phyloP scores from a whole-genome alignment of 2,888 invertebrate species.

The Schrankia costaestrigalis region DNA sequence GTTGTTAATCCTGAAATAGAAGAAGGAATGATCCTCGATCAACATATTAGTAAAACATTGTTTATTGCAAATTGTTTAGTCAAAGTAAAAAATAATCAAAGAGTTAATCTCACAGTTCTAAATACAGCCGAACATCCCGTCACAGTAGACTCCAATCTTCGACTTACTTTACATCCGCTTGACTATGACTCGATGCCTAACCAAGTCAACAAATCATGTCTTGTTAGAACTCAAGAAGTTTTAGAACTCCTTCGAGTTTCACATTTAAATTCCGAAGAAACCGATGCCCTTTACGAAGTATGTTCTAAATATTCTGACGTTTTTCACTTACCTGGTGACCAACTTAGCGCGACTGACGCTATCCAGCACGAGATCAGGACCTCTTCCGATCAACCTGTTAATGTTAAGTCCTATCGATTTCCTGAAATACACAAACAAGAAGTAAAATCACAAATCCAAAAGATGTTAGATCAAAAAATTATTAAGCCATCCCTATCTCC shows the following conservation, averaged over 20 bases:
- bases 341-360: neutral
- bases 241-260: neutral
- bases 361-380: constrained; percentile 2
- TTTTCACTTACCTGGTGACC: constrained; percentile 7
- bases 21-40: too few species aligned
- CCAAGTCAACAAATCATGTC: too few species aligned
- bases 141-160: too few species aligned
- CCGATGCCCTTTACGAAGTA: neutral
- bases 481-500: constrained; percentile 7
- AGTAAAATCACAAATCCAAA: constrained; percentile 2
- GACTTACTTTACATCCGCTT: too few species aligned
- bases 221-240: neutral
- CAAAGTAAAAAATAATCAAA: too few species aligned
- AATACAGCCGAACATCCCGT: too few species aligned
- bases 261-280: constrained; percentile 1
- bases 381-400: neutral
- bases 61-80: too few species aligned
- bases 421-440: constrained; percentile 8
- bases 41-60: too few species aligned
- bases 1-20: too few species aligned
- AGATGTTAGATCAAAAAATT: constrained; percentile 7
- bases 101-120: too few species aligned
- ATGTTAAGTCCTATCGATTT: too few species aligned
- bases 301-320: constrained; percentile 6
- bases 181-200: too few species aligned